phyloP scores from a whole-genome alignment of 2,888 invertebrate species.

The Callyntrura sp. region DNA sequence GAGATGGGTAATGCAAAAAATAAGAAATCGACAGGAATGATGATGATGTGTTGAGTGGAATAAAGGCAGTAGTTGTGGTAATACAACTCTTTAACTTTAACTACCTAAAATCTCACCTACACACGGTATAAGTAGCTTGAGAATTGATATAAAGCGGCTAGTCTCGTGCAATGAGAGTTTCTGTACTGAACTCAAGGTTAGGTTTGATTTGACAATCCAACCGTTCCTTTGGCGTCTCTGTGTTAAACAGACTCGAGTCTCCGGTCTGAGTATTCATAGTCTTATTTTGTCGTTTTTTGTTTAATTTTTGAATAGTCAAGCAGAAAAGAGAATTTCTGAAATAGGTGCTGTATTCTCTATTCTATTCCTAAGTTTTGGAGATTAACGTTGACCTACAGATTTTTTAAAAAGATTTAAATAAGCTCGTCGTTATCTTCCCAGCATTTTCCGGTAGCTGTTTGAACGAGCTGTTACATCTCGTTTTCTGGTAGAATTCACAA shows the following conservation, averaged over 20 bases:
- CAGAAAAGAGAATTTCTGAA: neutral
- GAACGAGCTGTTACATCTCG: too few species aligned
- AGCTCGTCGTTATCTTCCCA: too few species aligned
- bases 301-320: neutral
- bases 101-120: neutral
- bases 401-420: too few species aligned
- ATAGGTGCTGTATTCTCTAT: too few species aligned
- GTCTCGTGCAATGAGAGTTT: conserved; percentile 62
- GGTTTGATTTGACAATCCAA: conserved; percentile 45
- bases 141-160: conserved; percentile 26
- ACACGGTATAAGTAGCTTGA: conserved; percentile 62
- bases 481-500: too few species aligned
- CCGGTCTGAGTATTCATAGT: neutral
- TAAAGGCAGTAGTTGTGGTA: neutral
- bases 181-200: conserved; percentile 54
- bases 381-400: too few species aligned
- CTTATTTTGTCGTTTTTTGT: neutral
- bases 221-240: conserved; percentile 60
- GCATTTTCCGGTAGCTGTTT: too few species aligned
- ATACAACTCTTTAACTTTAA: neutral
- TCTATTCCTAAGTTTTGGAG: too few species aligned
- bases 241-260: neutral
- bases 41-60: neutral
- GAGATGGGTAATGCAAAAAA: neutral
- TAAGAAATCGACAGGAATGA: neutral